Evolutionary conservation across 2,113 vertebrate genomes (phyloP), one percentile per base, ranked within the genome.

Genomic region (Paracanthobrama guichenoti): DNA sequence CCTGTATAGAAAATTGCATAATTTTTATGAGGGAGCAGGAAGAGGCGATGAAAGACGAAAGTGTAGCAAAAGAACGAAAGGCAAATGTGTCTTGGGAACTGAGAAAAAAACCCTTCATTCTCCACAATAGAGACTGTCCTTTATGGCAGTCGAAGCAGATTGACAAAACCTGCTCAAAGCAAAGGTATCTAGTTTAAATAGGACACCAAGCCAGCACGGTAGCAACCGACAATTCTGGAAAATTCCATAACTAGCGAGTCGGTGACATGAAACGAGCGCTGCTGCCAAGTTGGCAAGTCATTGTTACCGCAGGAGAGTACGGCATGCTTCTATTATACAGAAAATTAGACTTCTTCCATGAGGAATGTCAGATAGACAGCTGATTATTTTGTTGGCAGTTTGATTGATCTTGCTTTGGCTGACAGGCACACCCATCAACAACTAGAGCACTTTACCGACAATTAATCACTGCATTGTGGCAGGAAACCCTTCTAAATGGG

Each of bases 241-340:
- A 84, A 76, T 84, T 81, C 82, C 82, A 39, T 53, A 48, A 57
- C 42, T 35, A 76, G 35, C 3, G 22, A 66, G 82, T 67, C 78
- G 14, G 69, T 60, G 86, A 87, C 86, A 76, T 69, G 86, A 87
- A 84, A 81, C 64, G 0, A 35, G 46, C 2, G n/a, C 55, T 42
- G 62, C 67, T 86, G 90, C 87, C 87, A 88, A 80, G 87, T 72
- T 85, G 72, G 73, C 83, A 86, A 86, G 86, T 50, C 81, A 57
- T 81, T 86, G 88, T 89, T 86, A 69, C 87, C 81, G 90, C 84
- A 88, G 86, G 79, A 86, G 88, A 89, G 39, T 50, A 69, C 46
- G 69, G 60, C 48, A 80, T 57, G 81, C 81, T 22, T 84, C 81
- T 79, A 66, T 62, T 66, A 79, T 79, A 28, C 20, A 69, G 83